These are phyloP conservation scores for Eubasilissa splendida DNA, from an alignment of 2,888 invertebrate species.

Conservation along the genomic window DNA sequence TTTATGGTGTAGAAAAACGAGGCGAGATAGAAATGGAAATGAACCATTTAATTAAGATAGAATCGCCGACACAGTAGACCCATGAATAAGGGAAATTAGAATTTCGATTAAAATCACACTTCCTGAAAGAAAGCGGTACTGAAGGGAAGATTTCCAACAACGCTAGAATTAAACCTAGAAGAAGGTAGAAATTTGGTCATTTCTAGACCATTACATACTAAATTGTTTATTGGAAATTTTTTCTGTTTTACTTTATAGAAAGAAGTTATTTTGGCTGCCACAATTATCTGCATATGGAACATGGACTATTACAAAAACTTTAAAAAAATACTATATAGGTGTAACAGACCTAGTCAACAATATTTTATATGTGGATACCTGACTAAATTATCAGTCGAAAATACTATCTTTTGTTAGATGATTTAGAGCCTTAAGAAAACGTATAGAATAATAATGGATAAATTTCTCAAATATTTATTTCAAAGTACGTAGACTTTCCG, in stretches of 20 bases:
- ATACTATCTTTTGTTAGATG: too few relatives aligned
- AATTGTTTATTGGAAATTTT: background rate
- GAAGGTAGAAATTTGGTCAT: background rate
- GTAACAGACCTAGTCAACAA: too few relatives aligned
- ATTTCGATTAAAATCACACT: constrained; percentile 37
- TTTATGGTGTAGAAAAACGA: constrained; percentile 33
- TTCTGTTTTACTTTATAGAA: too few relatives aligned
- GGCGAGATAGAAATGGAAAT: constrained; percentile 35
- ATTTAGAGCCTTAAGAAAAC: too few relatives aligned
- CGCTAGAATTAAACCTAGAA: background rate
- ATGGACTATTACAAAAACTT: background rate
- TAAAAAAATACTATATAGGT: too few relatives aligned
- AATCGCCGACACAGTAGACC: constrained; percentile 32
- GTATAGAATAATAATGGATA: too few relatives aligned
- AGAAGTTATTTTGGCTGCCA: background rate
- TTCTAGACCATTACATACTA: background rate
- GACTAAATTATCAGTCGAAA: too few relatives aligned
- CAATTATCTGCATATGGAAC: background rate
- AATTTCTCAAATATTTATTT: too few relatives aligned
- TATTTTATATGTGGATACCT: too few relatives aligned
- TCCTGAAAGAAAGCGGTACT: constrained; percentile 29
- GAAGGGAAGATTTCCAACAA: background rate
- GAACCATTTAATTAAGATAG: constrained; percentile 40
- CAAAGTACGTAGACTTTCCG: too few relatives aligned
- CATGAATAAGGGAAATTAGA: constrained; percentile 37